Evolutionary conservation across 1,140 invertebrate genomes (phyloP).

Genomic region (Drosophila fuyamai): DNA sequence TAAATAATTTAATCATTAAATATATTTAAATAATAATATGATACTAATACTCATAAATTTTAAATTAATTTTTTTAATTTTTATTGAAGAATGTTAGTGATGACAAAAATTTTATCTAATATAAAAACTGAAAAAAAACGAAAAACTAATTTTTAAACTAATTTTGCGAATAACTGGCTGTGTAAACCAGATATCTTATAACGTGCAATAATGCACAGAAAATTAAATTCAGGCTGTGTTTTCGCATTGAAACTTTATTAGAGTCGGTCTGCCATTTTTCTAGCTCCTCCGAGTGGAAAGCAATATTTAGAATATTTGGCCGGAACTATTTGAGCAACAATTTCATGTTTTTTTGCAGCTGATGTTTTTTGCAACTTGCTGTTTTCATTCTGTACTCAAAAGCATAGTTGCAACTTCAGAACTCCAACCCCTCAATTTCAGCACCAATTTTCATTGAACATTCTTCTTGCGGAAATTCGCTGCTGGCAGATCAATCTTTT

Average conservation of each 20-base stretch:
- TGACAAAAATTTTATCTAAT: not conserved
- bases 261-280: conserved; percentile 1
- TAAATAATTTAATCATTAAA: not conserved
- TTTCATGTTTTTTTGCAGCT: conserved; percentile 12
- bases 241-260: conserved; percentile 17
- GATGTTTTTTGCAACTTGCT: conserved; percentile 13
- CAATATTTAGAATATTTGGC: conserved; percentile 14
- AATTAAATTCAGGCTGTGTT: not conserved
- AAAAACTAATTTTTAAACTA: not conserved
- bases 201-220: not conserved
- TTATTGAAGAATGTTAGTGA: too few species aligned
- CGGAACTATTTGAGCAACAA: conserved; percentile 19
- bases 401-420: conserved; percentile 6
- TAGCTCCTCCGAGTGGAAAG: not conserved
- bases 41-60: too few species aligned
- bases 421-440: not conserved
- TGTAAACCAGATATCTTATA: not conserved
- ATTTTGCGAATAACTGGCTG: not conserved
- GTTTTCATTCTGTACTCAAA: conserved; percentile 12
- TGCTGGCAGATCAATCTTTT: conserved; percentile 23
- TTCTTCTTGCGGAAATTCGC: conserved; percentile 18
- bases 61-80: too few species aligned
- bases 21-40: not conserved
- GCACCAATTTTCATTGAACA: not conserved
- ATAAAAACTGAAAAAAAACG: not conserved